Evolutionary conservation across 2,888 invertebrate genomes (phyloP), one percentile per base, ranked within the genome.

Genomic region (Amphipyra tragopoginis): DNA sequence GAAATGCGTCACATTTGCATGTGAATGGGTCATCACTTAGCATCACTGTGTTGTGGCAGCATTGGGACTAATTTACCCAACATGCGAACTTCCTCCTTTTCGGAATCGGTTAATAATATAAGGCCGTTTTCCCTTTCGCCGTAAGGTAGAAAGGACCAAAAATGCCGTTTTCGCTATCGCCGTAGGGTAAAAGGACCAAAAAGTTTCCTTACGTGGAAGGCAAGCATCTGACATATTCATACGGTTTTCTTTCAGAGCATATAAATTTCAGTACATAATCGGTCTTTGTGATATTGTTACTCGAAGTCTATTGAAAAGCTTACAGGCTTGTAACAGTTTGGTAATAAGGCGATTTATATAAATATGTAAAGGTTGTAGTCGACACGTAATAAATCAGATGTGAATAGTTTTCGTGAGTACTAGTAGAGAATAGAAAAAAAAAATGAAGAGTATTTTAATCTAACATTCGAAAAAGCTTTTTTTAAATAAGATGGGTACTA

Each of bases 211-310:
- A 13, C 29, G 6, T 40, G 39, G 26, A 38, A 45, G 5, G 13
- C 44, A 26, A 53, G 14, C 36, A 36, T 44, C 13, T 29, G 13
- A 29, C 40, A 40, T 26, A 51, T 40, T 51, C 10, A 40, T 33
- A 40, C 3, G 21, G 10, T 13, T 29, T 33, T 54, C 13, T 26
- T 54, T 54, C 26, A 52, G 45, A 45, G 14, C 11, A 10, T 45
- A 54, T 54, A 45, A 45, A 45, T 54, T 38, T 45, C n/a, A 14
- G 13, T 44, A 11, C 14, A 53, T 26, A 36, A 53, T 42, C 42
- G 42, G 33, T 29, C 33, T 43, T 52, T 33, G 9, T 11, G 42
- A 26, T 8, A 40, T 42, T 51, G 44, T 54, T 45, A 11, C 38
- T 26, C 11, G 10, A 14, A 34, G 8, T 29, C 29, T 45, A 54